Base-by-base conservation (phyloP, 23 tunicate genomes). In the Halocynthia aurantium region DNA sequence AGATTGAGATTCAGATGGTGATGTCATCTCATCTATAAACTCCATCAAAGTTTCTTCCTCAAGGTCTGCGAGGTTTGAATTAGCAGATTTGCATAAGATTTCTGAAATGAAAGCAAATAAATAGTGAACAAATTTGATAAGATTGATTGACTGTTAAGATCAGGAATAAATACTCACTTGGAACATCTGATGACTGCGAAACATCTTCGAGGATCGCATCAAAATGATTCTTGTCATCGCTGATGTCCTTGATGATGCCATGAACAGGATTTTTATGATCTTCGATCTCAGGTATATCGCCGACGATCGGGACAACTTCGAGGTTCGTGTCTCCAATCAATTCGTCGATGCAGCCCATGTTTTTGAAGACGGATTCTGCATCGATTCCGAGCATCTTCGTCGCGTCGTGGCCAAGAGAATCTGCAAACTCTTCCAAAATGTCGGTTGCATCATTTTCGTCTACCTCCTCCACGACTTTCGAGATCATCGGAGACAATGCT, bases 401-500 rank as follows among this genome's bases (percentile, higher is more conserved):
- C 5, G 44, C 78, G 57, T 74, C 78, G 19, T 62, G 64, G 20
- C 78, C 78, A 1, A 74, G 56, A 20, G 78, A 74, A 54, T 74
- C 78, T 51, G 78, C 78, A 53, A 74, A 54, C 31, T 52, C 56
- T 13, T 56, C 78, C 64, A 74, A 74, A 50, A 74, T n/a, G 22
- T 74, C 62, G 11, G 55, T 49, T 20, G 70, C 22, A 20, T 65
- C 70, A 6, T 40, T 65, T 65, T 65, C 64, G 10, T 53, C 78
- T 8, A 17, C 15, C 8, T 52, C 63, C 57, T 52, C 20, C 22
- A 13, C 18, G 13, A 21, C 21, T 8, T 62, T 10, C n/a, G 21
- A 19, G 22, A 63, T 70, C 81, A 84, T 76, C 8, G 89, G 89
- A 31, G 89, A 77, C 89, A 83, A 84, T 6, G 89, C 77, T 6